Evolutionary conservation across 2,797 vertebrate genomes (phyloP).

Genomic region (Pseudomugil gertrudae): DNA sequence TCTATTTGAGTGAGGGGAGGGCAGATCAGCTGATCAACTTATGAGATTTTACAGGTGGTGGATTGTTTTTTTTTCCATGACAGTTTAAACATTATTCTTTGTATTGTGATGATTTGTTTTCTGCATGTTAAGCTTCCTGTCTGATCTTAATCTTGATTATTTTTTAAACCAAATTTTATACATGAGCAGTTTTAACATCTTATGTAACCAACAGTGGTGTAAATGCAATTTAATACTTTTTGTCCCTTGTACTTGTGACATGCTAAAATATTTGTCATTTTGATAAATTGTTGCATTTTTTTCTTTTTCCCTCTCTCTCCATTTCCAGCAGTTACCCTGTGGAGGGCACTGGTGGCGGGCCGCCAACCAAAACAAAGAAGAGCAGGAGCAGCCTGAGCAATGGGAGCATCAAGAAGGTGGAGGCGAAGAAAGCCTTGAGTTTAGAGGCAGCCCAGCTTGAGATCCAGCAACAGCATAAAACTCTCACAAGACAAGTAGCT

Average conservation of each 20-base stretch:
- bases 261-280: not conserved
- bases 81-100: not conserved
- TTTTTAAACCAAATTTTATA: not conserved
- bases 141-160: not conserved
- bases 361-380: constrained; percentile 76
- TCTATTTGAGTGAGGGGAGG: not conserved
- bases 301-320: not conserved
- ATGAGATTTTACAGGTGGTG: too few species aligned
- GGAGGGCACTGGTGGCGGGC: constrained; percentile 63
- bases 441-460: constrained; percentile 80
- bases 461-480: constrained; percentile 61
- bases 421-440: constrained; percentile 80
- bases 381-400: constrained; percentile 68
- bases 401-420: constrained; percentile 66
- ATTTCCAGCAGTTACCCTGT: constrained; percentile 65
- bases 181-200: not conserved
- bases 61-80: not conserved
- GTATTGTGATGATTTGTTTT: not conserved
- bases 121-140: not conserved
- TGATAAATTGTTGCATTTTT: not conserved
- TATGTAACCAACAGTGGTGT: too few species aligned
- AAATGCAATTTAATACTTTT: too few species aligned
- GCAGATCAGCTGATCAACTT: too few species aligned
- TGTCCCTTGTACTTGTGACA: too few species aligned
- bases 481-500: constrained; percentile 76